Conservation (phyloP, 2,113 vertebrate species). For the Rhabdornis inornatus region DNA sequence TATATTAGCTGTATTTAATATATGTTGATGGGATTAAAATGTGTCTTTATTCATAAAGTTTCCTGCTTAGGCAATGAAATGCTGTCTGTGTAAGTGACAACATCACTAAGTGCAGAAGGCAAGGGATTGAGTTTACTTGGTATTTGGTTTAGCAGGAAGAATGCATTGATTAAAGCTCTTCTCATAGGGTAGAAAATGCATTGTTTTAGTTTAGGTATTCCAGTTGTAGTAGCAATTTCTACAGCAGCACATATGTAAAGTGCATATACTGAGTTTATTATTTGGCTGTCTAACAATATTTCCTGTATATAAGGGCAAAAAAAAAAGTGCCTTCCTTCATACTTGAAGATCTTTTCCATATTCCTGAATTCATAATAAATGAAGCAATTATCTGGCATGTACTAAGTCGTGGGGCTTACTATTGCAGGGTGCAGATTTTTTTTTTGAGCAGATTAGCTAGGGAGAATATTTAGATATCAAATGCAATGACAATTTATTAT, state of each 20-base stretch:
- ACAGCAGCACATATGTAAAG: background rate
- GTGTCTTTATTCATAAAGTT: conserved; percentile 24
- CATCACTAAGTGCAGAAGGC: background rate
- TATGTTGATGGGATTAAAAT: conserved; percentile 68
- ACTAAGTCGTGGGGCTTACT: background rate
- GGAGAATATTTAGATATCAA: background rate
- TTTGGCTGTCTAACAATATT: background rate
- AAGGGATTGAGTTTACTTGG: background rate
- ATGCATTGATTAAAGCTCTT: conserved; percentile 25
- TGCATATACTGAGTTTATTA: background rate
- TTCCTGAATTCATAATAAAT: background rate
- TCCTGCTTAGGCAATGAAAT: conserved; percentile 43
- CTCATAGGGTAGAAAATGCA: conserved; percentile 27
- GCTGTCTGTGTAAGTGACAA: conserved; percentile 9
- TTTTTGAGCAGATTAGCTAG: background rate
- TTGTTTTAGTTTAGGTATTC: conserved; percentile 18
- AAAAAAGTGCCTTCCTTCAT: background rate
- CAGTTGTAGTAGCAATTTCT: background rate
- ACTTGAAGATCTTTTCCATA: background rate
- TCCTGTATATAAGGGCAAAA: background rate
- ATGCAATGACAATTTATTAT: background rate
- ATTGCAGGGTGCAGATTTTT: background rate
- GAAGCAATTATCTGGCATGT: background rate
- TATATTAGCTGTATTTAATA: conserved; percentile 63
- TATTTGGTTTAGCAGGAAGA: background rate